Evolutionary conservation across 1,140 invertebrate genomes (phyloP), one percentile per base, ranked within the genome.

Genomic region (Sarcophaga bullata): DNA sequence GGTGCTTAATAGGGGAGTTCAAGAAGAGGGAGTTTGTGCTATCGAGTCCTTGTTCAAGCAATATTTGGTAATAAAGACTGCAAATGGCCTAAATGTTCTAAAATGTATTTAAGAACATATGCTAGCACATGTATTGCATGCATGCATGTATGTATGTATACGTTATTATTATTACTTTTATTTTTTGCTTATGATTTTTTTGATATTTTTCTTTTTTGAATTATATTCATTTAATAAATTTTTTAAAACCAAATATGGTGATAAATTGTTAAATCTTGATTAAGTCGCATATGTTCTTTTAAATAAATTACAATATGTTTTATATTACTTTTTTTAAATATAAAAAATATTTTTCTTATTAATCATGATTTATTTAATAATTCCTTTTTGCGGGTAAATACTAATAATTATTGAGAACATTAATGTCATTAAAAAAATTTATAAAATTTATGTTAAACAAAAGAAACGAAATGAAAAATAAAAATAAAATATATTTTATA

Each of bases 51-150:
- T 17, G 62, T 68, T 68, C 5, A 17, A 6, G 4, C 48, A 52
- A 50, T 78, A 78, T 76, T 76, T 76, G 73, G 73, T 48, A 76
- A 49, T 49, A 76, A 25, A 49, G 46, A 76, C 73, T 76, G n/a
- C 15, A 76, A 76, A 52, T 78, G 75, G 49, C 75, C 75, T 50
- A 19, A 78, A 52, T 78, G 49, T 52, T 25, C 75, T 9, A 52
- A 78, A 52, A 78, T 25, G 75, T 25, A 17, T 17, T 37, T 37
- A 37, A 37, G 25, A 37, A 37, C 25, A 37, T 37, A 37, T 37
- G 25, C 25, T 37, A 37, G 1, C 25, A 37, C 25, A 37, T 37
- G 25, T 37, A 37, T 37, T 37, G 25, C 25, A 37, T 37, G 25
- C 25, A 2, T 37, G 25, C 4, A 37, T 4, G 4, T 37, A 37